Evolutionary conservation across 2,888 invertebrate genomes (phyloP).

Genomic region (Gymnosoma rotundatum): DNA sequence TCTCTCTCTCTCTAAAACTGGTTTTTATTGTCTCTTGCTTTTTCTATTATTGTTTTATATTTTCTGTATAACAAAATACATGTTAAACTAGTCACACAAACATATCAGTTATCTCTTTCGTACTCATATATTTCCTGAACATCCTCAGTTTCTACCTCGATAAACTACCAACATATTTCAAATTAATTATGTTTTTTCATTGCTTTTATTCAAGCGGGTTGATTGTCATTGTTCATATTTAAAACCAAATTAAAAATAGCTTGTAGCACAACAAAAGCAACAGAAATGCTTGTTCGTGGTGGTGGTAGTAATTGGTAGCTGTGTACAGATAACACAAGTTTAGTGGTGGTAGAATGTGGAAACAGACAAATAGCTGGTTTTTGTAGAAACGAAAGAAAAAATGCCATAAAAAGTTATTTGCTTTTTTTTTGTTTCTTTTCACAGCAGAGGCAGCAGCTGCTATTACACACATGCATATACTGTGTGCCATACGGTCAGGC

Average conservation of each 20-base stretch:
- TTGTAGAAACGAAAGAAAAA: conserved; percentile 69
- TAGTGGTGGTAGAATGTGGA: conserved; percentile 38
- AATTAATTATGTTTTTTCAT: conserved; percentile 18
- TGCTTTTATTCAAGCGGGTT: conserved; percentile 41
- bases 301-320: conserved; percentile 45
- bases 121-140: conserved; percentile 13
- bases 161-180: not conserved
- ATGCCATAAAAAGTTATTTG: conserved; percentile 54
- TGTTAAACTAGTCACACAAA: conserved; percentile 8
- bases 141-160: conserved; percentile 29
- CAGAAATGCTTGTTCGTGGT: conserved; percentile 3
- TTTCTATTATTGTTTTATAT: conserved; percentile 38
- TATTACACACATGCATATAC: conserved; percentile 16
- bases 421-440: conserved; percentile 41
- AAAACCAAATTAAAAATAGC: conserved; percentile 50
- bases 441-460: conserved; percentile 51
- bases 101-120: conserved; percentile 41
- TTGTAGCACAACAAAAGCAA: conserved; percentile 11
- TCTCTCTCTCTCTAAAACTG: conserved; percentile 60
- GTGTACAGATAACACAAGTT: not conserved
- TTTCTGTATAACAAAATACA: conserved; percentile 61
- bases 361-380: conserved; percentile 63
- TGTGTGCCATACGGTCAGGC: conserved; percentile 19
- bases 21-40: conserved; percentile 62
- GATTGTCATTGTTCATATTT: conserved; percentile 57